These are phyloP conservation scores for Thecophora atra DNA, from an alignment of 2,888 invertebrate species.

Conservation along the genomic window DNA sequence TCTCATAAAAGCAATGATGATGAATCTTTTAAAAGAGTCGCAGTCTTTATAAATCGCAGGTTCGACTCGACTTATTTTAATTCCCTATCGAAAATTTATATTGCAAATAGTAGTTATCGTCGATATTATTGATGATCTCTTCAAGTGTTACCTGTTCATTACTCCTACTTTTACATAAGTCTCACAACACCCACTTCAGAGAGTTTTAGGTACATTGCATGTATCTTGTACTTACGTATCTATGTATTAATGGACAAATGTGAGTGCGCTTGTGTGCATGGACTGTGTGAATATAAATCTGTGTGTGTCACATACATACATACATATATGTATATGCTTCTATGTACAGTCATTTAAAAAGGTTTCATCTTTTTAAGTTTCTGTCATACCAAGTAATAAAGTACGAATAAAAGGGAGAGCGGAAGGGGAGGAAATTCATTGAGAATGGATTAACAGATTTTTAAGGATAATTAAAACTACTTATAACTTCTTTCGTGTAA, in stretches of 20 bases:
- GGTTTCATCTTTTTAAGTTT: constrained; percentile 27
- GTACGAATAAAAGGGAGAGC: too few relatives aligned
- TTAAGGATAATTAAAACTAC: not conserved
- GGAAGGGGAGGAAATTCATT: not conserved
- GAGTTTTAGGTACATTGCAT: not conserved
- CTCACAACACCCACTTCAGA: not conserved
- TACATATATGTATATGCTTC: constrained; percentile 17
- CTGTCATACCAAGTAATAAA: constrained; percentile 5
- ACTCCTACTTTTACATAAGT: not conserved
- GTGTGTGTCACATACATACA: constrained; percentile 12
- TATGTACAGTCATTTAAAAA: constrained; percentile 36
- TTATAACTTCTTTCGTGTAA: not conserved
- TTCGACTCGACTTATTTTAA: too few relatives aligned
- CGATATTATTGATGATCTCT: too few relatives aligned
- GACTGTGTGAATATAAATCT: constrained; percentile 8
- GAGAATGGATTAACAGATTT: not conserved
- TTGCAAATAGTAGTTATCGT: too few relatives aligned
- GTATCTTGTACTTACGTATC: constrained; percentile 11
- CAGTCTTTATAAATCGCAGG: too few relatives aligned
- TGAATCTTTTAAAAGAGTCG: too few relatives aligned
- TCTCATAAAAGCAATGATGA: too few relatives aligned
- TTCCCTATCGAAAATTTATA: too few relatives aligned
- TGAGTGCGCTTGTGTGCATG: constrained; percentile 10
- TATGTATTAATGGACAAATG: constrained; percentile 15
- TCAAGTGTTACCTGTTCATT: not conserved